These are phyloP conservation scores for Athene cunicularia DNA, from an alignment of 2,113 vertebrate species.

Conservation along the genomic window DNA sequence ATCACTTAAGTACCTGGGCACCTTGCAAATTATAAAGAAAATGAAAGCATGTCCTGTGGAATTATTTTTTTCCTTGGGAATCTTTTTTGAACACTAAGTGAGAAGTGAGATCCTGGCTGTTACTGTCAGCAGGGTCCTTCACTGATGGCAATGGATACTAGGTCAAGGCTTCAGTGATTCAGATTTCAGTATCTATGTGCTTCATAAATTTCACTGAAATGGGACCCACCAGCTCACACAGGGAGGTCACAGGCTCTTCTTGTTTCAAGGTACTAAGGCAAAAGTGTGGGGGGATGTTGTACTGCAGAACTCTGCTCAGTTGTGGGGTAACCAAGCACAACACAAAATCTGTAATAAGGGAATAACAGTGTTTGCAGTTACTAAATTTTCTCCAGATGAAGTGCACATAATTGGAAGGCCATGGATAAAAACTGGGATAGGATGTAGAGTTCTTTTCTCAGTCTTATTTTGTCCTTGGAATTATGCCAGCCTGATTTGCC, in stretches of 20 bases:
- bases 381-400: not conserved
- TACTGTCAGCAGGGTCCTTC: not conserved
- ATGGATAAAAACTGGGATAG: not conserved
- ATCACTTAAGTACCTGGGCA: not conserved
- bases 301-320: not conserved
- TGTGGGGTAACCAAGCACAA: fast-evolving
- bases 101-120: not conserved
- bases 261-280: not conserved
- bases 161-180: not conserved
- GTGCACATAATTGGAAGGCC: not conserved
- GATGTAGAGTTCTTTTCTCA: not conserved
- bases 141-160: not conserved
- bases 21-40: not conserved
- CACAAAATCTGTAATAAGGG: not conserved
- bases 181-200: not conserved
- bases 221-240: not conserved
- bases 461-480: not conserved
- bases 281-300: not conserved
- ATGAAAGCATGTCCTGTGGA: not conserved
- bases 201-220: not conserved
- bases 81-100: not conserved
- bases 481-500: not conserved
- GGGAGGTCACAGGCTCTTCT: not conserved
- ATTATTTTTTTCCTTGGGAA: not conserved
- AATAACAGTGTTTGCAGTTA: not conserved